Evolutionary conservation across 2,113 vertebrate genomes (phyloP).

Genomic region (Leiothrix lutea): DNA sequence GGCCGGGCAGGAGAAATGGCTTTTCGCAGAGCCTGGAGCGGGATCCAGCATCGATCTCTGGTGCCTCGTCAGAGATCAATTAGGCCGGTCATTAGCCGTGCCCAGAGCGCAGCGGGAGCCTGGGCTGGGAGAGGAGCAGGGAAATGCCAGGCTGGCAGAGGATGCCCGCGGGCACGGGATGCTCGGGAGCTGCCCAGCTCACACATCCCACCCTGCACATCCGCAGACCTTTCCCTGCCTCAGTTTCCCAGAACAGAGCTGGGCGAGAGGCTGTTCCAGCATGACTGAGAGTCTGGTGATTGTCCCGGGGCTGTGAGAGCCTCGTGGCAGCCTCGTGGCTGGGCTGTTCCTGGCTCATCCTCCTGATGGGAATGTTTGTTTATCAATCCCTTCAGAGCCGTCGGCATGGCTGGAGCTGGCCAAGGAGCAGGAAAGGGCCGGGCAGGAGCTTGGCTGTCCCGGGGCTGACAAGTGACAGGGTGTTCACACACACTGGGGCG

Average conservation of each 20-base stretch:
- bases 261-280: background rate
- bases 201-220: accelerated
- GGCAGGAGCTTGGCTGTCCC: background rate
- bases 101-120: background rate
- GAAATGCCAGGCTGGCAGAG: background rate
- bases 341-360: background rate
- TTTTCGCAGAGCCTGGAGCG: slow-evolving; percentile 21
- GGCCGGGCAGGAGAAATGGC: background rate
- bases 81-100: background rate
- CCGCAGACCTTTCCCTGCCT: background rate
- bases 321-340: background rate
- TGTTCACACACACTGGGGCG: accelerated
- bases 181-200: background rate
- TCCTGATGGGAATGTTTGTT: background rate
- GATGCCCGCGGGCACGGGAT: background rate
- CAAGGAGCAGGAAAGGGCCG: background rate
- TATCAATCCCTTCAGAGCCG: accelerated
- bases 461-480: background rate
- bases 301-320: background rate
- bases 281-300: accelerated
- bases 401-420: accelerated
- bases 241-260: background rate
- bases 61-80: slow-evolving; percentile 43
- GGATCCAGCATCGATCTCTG: slow-evolving; percentile 55
- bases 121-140: background rate